Conservation (phyloP, 64 coral and sea anemone genomes). For the Pachyseris speciosa region DNA sequence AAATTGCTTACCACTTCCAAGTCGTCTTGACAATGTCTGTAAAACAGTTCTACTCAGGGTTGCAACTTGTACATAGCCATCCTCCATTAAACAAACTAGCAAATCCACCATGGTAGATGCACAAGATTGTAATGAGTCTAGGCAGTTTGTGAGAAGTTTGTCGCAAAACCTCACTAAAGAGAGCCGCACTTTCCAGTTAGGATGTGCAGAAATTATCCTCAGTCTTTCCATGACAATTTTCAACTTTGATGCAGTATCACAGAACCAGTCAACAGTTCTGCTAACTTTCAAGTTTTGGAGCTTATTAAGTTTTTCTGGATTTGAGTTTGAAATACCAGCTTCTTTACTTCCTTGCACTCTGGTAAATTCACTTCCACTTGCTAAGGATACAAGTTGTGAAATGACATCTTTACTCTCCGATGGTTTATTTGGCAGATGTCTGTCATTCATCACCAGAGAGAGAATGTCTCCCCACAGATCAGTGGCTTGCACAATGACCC, state of each 20-base stretch:
- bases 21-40: slow-evolving; percentile 40
- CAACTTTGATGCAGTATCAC: slow-evolving; percentile 73
- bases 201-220: slow-evolving; percentile 4
- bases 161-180: slow-evolving; percentile 63
- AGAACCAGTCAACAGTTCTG: slow-evolving; percentile 61
- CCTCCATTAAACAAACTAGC: slow-evolving; percentile 71
- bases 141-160: slow-evolving; percentile 75
- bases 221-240: slow-evolving; percentile 81
- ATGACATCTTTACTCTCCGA: slow-evolving; percentile 53
- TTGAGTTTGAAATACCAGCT: slow-evolving; percentile 11
- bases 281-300: slow-evolving; percentile 41
- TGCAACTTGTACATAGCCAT: slow-evolving; percentile 85
- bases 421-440: slow-evolving; percentile 19
- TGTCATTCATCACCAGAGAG: slow-evolving; percentile 83
- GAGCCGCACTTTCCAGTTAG: slow-evolving; percentile 93
- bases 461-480: slow-evolving; percentile 68
- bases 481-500: slow-evolving; percentile 49
- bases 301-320: slow-evolving; percentile 20
- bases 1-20: slow-evolving; percentile 69
- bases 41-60: slow-evolving; percentile 62
- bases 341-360: background rate
- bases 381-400: slow-evolving; percentile 33
- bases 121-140: slow-evolving; percentile 69
- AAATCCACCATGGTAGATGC: slow-evolving; percentile 66
- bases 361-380: background rate